A percentile compares a stretch with the other conserved stretches of the same genome.
phyloP scores from a whole-genome alignment of 2,797 vertebrate species.

The Pangasius macronema region DNA sequence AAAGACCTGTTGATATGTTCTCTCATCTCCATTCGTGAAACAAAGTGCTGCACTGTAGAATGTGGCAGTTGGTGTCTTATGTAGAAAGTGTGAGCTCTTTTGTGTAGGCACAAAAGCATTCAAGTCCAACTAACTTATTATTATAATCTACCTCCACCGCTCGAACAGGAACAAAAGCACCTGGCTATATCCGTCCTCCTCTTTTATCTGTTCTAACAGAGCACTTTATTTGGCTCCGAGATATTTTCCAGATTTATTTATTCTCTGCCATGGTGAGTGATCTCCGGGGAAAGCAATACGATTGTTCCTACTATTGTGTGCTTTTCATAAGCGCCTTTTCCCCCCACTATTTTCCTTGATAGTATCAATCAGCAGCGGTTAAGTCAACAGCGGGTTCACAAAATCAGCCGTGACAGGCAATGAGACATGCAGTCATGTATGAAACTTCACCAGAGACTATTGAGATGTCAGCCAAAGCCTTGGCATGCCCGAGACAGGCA shows the following conservation, averaged over 20 bases:
- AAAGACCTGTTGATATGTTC: slow-evolving; percentile 19
- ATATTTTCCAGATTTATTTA: slow-evolving; percentile 50
- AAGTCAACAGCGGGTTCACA: slow-evolving; percentile 40
- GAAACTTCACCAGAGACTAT: slow-evolving; percentile 42
- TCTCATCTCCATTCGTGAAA: not conserved
- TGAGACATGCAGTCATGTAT: slow-evolving; percentile 46
- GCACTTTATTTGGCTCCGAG: slow-evolving; percentile 44
- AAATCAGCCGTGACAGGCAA: slow-evolving; percentile 38
- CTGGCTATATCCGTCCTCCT: slow-evolving; percentile 36
- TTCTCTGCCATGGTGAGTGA: slow-evolving; percentile 38
- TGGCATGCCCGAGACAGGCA: slow-evolving; percentile 31
- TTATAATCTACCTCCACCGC: slow-evolving; percentile 7
- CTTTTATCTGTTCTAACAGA: slow-evolving; percentile 40
- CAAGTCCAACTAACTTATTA: slow-evolving; percentile 6
- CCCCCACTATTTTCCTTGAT: slow-evolving; percentile 30
- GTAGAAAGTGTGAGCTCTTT: not conserved
- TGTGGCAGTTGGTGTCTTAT: not conserved
- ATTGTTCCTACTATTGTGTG: slow-evolving; percentile 39
- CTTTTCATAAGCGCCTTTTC: slow-evolving; percentile 25
- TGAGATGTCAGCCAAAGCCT: slow-evolving; percentile 46
- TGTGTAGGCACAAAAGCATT: slow-evolving; percentile 1
- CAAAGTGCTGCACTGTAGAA: not conserved
- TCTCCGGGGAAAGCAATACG: slow-evolving; percentile 36
- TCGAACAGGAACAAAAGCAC: slow-evolving; percentile 46
- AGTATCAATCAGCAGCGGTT: slow-evolving; percentile 37